A percentile compares a stretch with the other conserved stretches of the same genome.
Conservation (phyloP, 2,797 vertebrate species). For the Euphonia xanthogaster region DNA sequence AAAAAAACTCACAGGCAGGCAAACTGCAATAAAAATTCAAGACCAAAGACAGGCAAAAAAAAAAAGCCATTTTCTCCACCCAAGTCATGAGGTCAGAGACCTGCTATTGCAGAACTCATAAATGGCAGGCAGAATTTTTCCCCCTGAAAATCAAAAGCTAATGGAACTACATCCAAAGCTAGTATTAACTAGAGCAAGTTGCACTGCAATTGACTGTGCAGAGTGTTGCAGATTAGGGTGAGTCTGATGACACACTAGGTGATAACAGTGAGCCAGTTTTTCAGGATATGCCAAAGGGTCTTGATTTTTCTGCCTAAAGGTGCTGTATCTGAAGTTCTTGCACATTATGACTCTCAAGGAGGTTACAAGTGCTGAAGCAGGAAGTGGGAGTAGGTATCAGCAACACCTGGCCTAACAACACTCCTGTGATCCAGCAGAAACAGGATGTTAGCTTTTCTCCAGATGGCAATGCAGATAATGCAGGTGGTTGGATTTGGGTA, state of each 20-base stretch:
- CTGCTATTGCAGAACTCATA: not conserved
- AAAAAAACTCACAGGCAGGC: not conserved
- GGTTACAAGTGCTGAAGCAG: not conserved
- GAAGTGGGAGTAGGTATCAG: not conserved
- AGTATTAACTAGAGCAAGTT: not conserved
- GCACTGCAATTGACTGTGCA: not conserved
- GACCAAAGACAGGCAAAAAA: not conserved
- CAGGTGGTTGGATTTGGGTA: not conserved
- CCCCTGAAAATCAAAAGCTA: not conserved
- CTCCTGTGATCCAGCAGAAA: not conserved
- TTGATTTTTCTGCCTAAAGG: slow-evolving; percentile 36
- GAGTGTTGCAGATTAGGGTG: not conserved
- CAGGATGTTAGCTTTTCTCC: not conserved
- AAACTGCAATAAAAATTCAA: not conserved
- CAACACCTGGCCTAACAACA: not conserved
- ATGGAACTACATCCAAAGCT: not conserved
- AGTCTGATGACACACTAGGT: not conserved
- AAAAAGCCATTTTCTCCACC: not conserved
- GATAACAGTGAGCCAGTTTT: slow-evolving; percentile 23
- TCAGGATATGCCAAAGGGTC: slow-evolving; percentile 15
- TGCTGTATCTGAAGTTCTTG: not conserved
- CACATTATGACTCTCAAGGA: not conserved
- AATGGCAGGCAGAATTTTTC: not conserved
- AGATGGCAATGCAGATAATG: not conserved
- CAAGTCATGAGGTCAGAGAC: not conserved